phyloP scores from a whole-genome alignment of 2,113 vertebrate genomes.

The Heterotis niloticus region DNA sequence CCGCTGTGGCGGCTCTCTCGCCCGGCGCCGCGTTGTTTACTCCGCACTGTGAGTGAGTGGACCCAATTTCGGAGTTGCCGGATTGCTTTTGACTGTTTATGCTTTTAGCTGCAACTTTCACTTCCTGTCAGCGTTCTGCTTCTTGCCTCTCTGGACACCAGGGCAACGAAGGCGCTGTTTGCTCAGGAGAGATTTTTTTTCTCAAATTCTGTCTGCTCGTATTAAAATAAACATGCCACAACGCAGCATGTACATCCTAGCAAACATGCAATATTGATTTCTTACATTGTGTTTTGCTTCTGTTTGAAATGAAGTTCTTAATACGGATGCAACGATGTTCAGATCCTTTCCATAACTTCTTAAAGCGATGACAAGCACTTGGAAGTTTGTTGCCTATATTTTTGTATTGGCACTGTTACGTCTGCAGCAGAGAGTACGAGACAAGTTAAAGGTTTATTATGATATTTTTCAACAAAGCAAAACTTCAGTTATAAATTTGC shows the following conservation, averaged over 20 bases:
- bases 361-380: neutral
- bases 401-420: neutral
- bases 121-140: neutral
- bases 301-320: no score
- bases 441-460: neutral
- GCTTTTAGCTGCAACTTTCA: neutral
- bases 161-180: no score
- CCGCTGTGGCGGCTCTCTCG: slow-evolving; percentile 7
- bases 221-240: neutral
- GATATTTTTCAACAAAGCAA: no score
- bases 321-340: neutral
- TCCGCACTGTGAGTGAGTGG: neutral
- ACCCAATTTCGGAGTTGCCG: neutral
- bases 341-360: neutral
- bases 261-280: neutral
- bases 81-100: neutral
- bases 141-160: no score
- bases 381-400: neutral
- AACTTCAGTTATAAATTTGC: no score
- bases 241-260: neutral
- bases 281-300: neutral
- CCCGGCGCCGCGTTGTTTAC: neutral
- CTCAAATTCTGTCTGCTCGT: neutral
- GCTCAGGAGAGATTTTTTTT: neutral
- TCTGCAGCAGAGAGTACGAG: neutral